phyloP scores from a whole-genome alignment of 2,888 invertebrate species.

The Vanessa cardui region DNA sequence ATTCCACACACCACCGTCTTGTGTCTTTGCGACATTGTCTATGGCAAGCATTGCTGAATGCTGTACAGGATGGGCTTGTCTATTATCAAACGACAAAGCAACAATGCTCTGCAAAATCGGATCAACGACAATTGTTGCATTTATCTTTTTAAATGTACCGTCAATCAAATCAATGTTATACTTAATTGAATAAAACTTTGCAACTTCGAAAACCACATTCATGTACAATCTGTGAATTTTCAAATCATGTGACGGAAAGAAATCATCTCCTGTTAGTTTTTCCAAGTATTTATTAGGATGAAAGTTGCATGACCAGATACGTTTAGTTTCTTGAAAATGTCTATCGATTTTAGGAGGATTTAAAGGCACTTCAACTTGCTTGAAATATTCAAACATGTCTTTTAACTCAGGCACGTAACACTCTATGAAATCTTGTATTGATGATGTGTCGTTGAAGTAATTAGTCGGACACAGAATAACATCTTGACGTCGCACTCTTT shows the following conservation, averaged over 20 bases:
- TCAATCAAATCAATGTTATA: constrained; percentile 29
- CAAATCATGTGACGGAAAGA: constrained; percentile 83
- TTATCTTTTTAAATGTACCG: constrained; percentile 47
- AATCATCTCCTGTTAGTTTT: constrained; percentile 82
- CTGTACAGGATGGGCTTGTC: constrained; percentile 86
- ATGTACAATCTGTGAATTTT: constrained; percentile 83
- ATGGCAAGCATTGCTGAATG: constrained; percentile 94
- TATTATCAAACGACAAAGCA: constrained; percentile 84
- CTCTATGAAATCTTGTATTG: constrained; percentile 68
- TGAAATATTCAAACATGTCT: constrained; percentile 77
- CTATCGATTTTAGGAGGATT: constrained; percentile 84
- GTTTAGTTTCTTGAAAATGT: constrained; percentile 85
- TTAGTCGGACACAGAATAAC: constrained; percentile 80
- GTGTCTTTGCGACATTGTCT: constrained; percentile 92
- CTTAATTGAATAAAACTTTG: constrained; percentile 56
- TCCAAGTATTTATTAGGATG: constrained; percentile 91
- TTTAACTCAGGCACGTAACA: constrained; percentile 73
- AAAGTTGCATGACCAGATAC: constrained; percentile 92
- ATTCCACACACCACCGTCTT: constrained; percentile 89
- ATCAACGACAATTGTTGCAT: constrained; percentile 87
- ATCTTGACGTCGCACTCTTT: constrained; percentile 85
- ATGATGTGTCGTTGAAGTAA: constrained; percentile 48
- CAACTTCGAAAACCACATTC: constrained; percentile 81
- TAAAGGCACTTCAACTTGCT: constrained; percentile 82
- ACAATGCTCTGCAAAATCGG: constrained; percentile 85